Evolutionary conservation across 2,113 vertebrate species (phyloP).

Genomic region (Tragelaphus buxtoni): DNA sequence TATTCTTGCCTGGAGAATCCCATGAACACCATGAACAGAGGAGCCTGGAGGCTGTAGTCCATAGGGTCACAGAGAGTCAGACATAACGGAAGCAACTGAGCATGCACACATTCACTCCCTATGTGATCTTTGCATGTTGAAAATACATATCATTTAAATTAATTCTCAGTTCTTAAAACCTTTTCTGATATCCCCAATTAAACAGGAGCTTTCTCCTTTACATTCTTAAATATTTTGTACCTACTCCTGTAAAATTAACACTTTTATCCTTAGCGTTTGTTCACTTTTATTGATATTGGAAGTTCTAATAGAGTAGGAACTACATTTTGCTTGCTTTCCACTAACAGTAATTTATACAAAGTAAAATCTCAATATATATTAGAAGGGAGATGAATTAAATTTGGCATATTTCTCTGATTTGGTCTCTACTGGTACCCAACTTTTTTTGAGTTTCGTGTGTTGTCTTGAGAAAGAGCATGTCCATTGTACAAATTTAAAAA

Average conservation of each 20-base stretch:
- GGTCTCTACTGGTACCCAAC: neutral
- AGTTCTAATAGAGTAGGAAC: neutral
- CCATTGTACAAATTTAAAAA: neutral
- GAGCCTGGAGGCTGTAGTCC: neutral
- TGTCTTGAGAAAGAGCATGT: conserved; percentile 12
- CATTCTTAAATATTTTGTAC: neutral
- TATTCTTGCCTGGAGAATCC: neutral
- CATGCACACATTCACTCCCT: neutral
- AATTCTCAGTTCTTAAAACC: neutral
- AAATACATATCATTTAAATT: neutral
- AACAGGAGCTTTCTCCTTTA: neutral
- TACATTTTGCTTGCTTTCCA: neutral
- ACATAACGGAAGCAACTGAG: neutral
- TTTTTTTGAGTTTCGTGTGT: neutral
- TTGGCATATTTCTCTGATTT: neutral
- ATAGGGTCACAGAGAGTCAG: neutral
- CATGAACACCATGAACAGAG: neutral
- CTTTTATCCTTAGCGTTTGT: neutral
- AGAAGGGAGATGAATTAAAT: conserved; percentile 24
- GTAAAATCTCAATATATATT: neutral
- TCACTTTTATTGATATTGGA: neutral
- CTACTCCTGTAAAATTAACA: neutral
- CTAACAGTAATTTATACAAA: neutral
- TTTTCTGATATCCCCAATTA: neutral
- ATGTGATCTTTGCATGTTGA: neutral